Base-by-base conservation (phyloP, 2,113 vertebrate species). In the Phasianus colchicus region DNA sequence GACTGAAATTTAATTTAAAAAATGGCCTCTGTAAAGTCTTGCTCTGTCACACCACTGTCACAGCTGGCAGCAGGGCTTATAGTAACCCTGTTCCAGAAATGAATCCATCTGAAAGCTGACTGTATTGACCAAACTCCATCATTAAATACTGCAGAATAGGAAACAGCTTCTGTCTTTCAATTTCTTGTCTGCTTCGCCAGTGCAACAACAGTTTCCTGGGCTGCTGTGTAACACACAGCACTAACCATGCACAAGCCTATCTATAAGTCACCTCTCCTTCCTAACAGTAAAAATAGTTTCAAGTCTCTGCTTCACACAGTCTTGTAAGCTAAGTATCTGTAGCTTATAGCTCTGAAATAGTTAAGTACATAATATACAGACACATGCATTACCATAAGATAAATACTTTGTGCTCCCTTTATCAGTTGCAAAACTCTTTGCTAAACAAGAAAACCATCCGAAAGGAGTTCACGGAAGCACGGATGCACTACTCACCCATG, bases 401-500 rank as follows among this genome's bases (percentile, higher is more conserved):
- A 25, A 21, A 22, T 12, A 16, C 10, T 6, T 2, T 6, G 10
- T 13, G n/a, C 0, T 15, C n/a, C 3, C 27, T 3, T 69, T 10
- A 75, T 6, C 16, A 1, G 36, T 18, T 42, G 30, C 47, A 22
- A 58, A 29, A 8, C 13, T 1, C 0, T 3, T 14, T 1, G 1
- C 32, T 18, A 6, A 6, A 16, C n/a, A 60, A 64, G 36, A 38
- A 58, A 38, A 18, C 24, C 11, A 15, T 38, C 36, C 15, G 24
- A 11, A 63, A 30, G 4, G 13, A 2, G 12, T 0, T 2, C 29
- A 13, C 5, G 2, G 34, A 22, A 9, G 12, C 6, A 9, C 0
- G 7, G 6, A 6, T 1, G 3, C 45, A 1, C 2, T 3, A 98
- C 99, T 98, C 96, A 99, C 99, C 98, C 90, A 99, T 97, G 72